These are phyloP conservation scores for Sylvia atricapilla DNA, from an alignment of 2,113 vertebrate genomes.

Conservation along the genomic window DNA sequence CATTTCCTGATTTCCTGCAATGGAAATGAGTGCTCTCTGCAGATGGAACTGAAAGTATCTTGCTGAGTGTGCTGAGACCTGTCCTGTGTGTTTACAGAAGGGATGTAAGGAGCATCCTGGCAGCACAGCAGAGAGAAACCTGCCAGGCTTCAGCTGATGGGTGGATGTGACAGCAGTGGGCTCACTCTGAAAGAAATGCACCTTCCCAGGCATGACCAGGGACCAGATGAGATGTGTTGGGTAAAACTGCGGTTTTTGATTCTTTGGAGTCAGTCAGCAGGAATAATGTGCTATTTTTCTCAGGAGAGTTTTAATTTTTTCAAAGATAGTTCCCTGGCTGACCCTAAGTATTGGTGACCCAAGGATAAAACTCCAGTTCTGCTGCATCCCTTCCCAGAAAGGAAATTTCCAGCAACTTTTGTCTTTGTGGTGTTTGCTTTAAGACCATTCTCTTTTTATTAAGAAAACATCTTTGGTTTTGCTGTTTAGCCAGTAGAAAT, in stretches of 20 bases:
- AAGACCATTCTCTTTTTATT: neutral
- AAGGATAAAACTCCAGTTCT: neutral
- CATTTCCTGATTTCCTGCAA: neutral
- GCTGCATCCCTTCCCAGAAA: neutral
- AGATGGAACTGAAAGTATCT: neutral
- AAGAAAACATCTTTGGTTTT: neutral
- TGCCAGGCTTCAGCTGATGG: neutral
- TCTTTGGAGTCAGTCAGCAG: neutral
- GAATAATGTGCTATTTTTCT: neutral
- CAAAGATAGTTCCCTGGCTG: neutral
- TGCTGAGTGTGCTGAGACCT: neutral
- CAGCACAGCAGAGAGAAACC: neutral
- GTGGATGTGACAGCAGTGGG: neutral
- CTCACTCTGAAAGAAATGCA: neutral
- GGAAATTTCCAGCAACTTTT: neutral
- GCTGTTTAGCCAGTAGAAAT: neutral
- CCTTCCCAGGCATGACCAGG: neutral
- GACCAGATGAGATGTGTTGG: fast-evolving
- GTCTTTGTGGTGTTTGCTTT: neutral
- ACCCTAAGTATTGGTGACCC: neutral
- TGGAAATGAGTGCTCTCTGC: neutral
- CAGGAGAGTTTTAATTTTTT: neutral
- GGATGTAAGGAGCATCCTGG: neutral
- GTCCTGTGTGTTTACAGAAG: neutral
- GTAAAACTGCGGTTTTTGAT: neutral